These are phyloP conservation scores for Ptychoptera albimana DNA, from an alignment of 2,888 invertebrate species.

Conservation along the genomic window DNA sequence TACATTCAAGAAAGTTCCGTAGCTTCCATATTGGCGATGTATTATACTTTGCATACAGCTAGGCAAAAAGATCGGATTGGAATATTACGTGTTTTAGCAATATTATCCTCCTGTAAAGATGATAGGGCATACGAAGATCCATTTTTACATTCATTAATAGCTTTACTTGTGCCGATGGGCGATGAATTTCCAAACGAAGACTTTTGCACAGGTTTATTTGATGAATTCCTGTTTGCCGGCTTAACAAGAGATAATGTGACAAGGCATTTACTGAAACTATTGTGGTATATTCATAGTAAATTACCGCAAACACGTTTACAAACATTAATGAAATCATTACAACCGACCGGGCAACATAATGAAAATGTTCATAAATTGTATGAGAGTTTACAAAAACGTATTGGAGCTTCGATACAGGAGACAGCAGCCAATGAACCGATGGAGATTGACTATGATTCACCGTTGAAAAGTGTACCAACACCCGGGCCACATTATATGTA, in stretches of 20 bases:
- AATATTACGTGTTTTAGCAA: constrained; percentile 71
- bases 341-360: constrained; percentile 59
- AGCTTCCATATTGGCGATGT: constrained; percentile 86
- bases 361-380: constrained; percentile 71
- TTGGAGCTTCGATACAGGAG: constrained; percentile 49
- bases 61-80: constrained; percentile 66
- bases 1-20: constrained; percentile 84
- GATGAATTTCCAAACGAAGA: constrained; percentile 90
- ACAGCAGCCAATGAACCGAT: constrained; percentile 44
- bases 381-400: constrained; percentile 61
- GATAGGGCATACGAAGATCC: constrained; percentile 91
- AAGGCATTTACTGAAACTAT: constrained; percentile 72
- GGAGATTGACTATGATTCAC: constrained; percentile 64
- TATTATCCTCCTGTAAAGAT: constrained; percentile 77
- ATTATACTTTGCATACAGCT: constrained; percentile 81
- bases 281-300: constrained; percentile 82
- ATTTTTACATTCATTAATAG: constrained; percentile 73
- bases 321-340: constrained; percentile 44
- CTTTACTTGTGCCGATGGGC: constrained; percentile 68
- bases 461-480: constrained; percentile 70
- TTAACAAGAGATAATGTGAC: constrained; percentile 81
- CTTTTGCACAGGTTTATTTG: constrained; percentile 88
- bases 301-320: constrained; percentile 63
- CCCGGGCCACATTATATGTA: constrained; percentile 50
- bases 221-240: constrained; percentile 88